Evolutionary conservation across 1,140 invertebrate genomes (phyloP).

Genomic region (Limonius californicus): DNA sequence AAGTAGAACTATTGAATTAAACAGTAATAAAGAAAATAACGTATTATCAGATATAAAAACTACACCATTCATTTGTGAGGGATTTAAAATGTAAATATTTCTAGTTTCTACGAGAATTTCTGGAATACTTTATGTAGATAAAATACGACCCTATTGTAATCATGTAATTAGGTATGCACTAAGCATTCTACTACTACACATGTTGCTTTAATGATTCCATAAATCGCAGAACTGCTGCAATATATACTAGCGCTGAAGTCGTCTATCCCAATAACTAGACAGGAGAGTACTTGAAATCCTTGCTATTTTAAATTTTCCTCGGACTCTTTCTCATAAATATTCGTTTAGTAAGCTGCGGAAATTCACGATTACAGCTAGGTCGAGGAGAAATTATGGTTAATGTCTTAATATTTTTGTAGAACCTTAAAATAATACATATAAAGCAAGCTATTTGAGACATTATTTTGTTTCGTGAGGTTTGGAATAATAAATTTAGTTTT

Average conservation of each 20-base stretch:
- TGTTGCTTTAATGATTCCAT: constrained; percentile 12
- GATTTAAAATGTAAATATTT: neutral
- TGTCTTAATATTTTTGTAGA: neutral
- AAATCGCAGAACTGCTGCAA: constrained; percentile 1
- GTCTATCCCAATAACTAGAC: constrained; percentile 10
- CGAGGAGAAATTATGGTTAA: neutral
- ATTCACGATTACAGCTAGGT: neutral
- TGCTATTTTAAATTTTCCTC: constrained; percentile 5
- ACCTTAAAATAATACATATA: neutral
- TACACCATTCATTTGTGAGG: too few relatives aligned
- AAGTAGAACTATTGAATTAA: too few relatives aligned
- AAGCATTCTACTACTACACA: constrained; percentile 10
- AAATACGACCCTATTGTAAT: constrained; percentile 1
- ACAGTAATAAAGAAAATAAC: too few relatives aligned
- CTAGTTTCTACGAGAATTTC: neutral
- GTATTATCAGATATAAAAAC: too few relatives aligned
- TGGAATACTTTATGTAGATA: neutral
- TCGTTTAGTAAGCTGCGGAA: neutral
- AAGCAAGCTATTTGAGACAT: neutral
- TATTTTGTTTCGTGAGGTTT: too few relatives aligned
- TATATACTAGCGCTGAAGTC: neutral
- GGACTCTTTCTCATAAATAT: constrained; percentile 4
- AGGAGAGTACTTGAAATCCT: constrained; percentile 5
- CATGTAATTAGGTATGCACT: constrained; percentile 1
- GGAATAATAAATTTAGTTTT: too few relatives aligned